Conservation (phyloP, 2,888 invertebrate species). For the Trachelus iudaicus region DNA sequence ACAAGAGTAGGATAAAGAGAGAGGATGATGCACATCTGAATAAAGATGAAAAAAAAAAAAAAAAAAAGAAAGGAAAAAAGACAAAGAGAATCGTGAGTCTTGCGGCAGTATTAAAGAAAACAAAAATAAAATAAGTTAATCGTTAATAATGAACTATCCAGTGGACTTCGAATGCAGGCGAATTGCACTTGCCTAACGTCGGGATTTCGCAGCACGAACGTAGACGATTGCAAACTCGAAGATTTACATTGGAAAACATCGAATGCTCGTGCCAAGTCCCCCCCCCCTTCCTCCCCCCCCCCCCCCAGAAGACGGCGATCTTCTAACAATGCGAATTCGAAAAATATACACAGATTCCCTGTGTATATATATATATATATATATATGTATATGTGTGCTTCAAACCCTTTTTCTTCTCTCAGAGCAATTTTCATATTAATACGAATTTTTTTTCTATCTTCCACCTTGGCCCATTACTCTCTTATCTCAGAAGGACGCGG, state of each 20-base stretch:
- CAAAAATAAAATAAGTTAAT: not conserved
- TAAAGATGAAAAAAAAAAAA: not conserved
- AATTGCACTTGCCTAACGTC: not conserved
- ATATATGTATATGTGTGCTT: not conserved
- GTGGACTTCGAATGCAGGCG: not conserved
- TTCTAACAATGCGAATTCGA: not conserved
- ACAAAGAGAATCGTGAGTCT: no score
- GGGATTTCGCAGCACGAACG: constrained; percentile 9
- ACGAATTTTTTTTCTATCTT: not conserved
- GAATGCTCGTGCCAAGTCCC: not conserved
- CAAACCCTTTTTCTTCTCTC: not conserved
- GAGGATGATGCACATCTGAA: not conserved
- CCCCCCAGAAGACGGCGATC: not conserved
- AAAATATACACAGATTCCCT: not conserved
- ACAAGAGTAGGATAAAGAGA: not conserved
- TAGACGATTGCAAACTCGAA: constrained; percentile 11
- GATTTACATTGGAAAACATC: constrained; percentile 17
- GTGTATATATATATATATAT: not conserved
- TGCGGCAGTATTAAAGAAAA: no score
- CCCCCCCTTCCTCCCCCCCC: no score
- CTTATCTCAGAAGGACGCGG: not conserved
- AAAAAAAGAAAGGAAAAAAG: not conserved
- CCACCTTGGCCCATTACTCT: not conserved
- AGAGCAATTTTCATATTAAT: not conserved
- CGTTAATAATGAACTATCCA: not conserved